phyloP scores from a whole-genome alignment of 1,140 invertebrate genomes.

The Orchesella cincta region DNA sequence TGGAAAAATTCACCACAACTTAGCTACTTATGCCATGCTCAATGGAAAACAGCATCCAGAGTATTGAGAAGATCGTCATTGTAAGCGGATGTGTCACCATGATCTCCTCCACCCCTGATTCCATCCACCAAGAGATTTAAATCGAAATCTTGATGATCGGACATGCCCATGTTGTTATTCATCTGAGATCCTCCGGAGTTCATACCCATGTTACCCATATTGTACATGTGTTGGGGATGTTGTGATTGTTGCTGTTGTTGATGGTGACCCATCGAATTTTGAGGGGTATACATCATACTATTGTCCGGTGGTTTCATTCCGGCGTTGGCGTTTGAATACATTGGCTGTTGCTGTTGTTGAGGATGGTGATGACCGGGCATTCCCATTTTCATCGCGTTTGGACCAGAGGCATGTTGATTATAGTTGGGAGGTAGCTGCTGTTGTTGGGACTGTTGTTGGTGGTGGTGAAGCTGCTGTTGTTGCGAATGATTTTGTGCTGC shows the following conservation, averaged over 20 bases:
- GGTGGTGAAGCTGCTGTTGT: conserved; percentile 10
- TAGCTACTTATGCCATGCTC: neutral
- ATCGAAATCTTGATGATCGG: conserved; percentile 17
- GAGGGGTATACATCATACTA: neutral
- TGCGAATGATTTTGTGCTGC: neutral
- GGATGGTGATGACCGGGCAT: neutral
- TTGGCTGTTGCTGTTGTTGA: conserved; percentile 4
- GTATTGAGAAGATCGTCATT: conserved; percentile 9
- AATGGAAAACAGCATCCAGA: conserved; percentile 1
- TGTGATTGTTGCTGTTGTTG: neutral
- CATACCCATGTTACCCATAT: conserved; percentile 6
- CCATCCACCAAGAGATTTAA: conserved; percentile 19
- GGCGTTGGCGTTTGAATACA: neutral
- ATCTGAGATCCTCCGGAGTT: neutral
- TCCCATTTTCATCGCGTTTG: conserved; percentile 5
- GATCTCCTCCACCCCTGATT: conserved; percentile 11
- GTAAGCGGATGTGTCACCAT: neutral
- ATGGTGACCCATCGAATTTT: neutral
- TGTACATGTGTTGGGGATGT: conserved; percentile 20
- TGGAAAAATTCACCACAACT: conserved; percentile 5
- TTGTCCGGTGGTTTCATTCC: conserved; percentile 2
- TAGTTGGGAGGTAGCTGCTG: conserved; percentile 11
- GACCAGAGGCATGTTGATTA: neutral
- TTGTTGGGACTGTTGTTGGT: neutral
- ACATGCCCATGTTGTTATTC: conserved; percentile 7